Conservation (phyloP, 2,888 invertebrate species). For the Oscheius myriophilus region DNA sequence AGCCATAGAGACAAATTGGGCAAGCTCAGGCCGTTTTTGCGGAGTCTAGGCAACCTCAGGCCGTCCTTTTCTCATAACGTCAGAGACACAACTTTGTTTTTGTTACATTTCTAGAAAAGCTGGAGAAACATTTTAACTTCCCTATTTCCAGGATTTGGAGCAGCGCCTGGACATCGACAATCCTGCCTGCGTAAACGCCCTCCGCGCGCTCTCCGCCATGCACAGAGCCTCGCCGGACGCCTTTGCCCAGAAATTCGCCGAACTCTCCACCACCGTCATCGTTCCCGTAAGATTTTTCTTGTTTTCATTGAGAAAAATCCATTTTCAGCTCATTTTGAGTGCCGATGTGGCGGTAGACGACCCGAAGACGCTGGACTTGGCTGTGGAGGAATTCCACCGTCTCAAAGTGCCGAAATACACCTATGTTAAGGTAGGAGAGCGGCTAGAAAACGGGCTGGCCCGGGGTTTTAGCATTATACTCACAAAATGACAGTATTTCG, state of each 20-base stretch:
- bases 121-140: not conserved
- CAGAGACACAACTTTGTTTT: no score
- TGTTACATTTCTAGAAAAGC: not conserved
- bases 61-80: no score
- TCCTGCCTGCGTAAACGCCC: slow-evolving; percentile 24
- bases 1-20: no score
- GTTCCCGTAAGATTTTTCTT: slow-evolving; percentile 4
- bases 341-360: slow-evolving; percentile 1
- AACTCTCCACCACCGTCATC: not conserved
- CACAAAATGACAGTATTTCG: not conserved
- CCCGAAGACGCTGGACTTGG: slow-evolving; percentile 23
- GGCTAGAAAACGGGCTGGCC: no score
- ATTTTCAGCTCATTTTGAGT: slow-evolving; percentile 22
- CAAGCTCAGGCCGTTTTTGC: no score
- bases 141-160: not conserved
- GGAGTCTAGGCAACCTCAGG: no score
- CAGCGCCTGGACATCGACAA: slow-evolving; percentile 10
- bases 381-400: slow-evolving; percentile 30
- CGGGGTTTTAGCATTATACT: no score
- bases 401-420: slow-evolving; percentile 37
- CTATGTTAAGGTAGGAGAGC: slow-evolving; percentile 25
- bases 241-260: not conserved
- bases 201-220: slow-evolving; percentile 19
- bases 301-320: not conserved
- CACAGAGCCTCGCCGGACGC: slow-evolving; percentile 8